phyloP scores from a whole-genome alignment of 2,888 invertebrate species.

The Ceraclea dissimilis region DNA sequence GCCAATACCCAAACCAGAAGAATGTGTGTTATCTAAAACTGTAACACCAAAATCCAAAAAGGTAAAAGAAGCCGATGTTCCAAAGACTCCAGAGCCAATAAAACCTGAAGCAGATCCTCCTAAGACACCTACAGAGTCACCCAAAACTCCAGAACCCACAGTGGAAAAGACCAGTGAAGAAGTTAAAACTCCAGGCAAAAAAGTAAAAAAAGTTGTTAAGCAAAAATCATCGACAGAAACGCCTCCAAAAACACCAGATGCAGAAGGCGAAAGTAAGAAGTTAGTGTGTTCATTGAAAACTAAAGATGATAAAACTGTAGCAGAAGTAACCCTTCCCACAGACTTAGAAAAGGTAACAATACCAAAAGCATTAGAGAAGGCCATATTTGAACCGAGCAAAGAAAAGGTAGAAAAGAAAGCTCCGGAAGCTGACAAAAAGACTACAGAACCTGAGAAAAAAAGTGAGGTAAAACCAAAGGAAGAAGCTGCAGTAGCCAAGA shows the following conservation, averaged over 20 bases:
- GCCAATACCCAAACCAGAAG: background rate
- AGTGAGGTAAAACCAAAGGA: too few relatives aligned
- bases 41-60: slow-evolving; percentile 31
- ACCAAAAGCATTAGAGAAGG: slow-evolving; percentile 23
- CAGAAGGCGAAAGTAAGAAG: slow-evolving; percentile 5
- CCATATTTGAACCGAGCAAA: slow-evolving; percentile 19
- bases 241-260: slow-evolving; percentile 8
- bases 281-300: slow-evolving; percentile 13
- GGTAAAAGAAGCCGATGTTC: slow-evolving; percentile 22
- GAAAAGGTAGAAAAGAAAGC: slow-evolving; percentile 13
- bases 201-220: slow-evolving; percentile 7
- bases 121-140: slow-evolving; percentile 6
- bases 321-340: slow-evolving; percentile 7
- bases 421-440: slow-evolving; percentile 3
- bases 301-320: slow-evolving; percentile 7
- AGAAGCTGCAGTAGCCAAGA: background rate
- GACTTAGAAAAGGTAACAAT: slow-evolving; percentile 11
- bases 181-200: background rate
- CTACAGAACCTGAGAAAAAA: slow-evolving; percentile 18
- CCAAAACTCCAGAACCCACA: slow-evolving; percentile 1
- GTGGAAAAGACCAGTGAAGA: background rate
- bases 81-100: slow-evolving; percentile 29
- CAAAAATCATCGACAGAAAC: background rate
- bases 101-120: slow-evolving; percentile 11
- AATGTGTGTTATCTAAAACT: slow-evolving; percentile 12